These are phyloP conservation scores for Gymnoscopelus braueri DNA, from an alignment of 2,797 vertebrate species.

Conservation along the genomic window DNA sequence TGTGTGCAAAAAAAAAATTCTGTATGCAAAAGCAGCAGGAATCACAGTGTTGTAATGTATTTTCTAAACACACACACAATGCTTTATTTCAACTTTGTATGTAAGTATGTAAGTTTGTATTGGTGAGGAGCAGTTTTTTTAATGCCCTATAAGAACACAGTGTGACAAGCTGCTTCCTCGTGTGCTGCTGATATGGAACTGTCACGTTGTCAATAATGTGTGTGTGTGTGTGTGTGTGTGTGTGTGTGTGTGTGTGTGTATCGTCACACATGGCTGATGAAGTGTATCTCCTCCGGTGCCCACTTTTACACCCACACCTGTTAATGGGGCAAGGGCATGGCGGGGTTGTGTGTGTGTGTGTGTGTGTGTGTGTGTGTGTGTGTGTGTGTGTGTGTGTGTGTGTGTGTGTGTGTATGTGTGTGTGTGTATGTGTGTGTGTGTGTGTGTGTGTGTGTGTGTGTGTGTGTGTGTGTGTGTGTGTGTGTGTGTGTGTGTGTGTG, in stretches of 20 bases:
- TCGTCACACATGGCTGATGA: conserved; percentile 72
- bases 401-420: conserved; percentile 15
- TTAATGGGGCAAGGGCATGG: conserved; percentile 26
- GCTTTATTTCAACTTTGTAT: no score
- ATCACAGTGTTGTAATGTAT: no score
- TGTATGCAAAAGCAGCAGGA: no score
- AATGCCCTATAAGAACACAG: conserved; percentile 20
- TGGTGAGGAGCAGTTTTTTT: conserved; percentile 27
- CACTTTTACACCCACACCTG: conserved; percentile 52
- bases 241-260: conserved; percentile 36
- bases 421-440: conserved; percentile 39
- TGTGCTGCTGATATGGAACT: conserved; percentile 41
- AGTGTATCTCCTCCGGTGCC: conserved; percentile 69
- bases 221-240: no score
- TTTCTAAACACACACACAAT: no score
- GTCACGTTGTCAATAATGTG: conserved; percentile 34
- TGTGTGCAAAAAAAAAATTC: no score
- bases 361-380: conserved; percentile 19
- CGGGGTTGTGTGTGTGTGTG: conserved; percentile 27
- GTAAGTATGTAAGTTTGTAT: conserved; percentile 19
- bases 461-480: conserved; percentile 26
- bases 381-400: conserved; percentile 26
- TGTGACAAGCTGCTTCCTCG: conserved; percentile 50
- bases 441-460: conserved; percentile 26
- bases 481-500: conserved; percentile 23